Evolutionary conservation across 2,113 vertebrate genomes (phyloP), one percentile per base, ranked within the genome.

Genomic region (Pollachius pollachius): DNA sequence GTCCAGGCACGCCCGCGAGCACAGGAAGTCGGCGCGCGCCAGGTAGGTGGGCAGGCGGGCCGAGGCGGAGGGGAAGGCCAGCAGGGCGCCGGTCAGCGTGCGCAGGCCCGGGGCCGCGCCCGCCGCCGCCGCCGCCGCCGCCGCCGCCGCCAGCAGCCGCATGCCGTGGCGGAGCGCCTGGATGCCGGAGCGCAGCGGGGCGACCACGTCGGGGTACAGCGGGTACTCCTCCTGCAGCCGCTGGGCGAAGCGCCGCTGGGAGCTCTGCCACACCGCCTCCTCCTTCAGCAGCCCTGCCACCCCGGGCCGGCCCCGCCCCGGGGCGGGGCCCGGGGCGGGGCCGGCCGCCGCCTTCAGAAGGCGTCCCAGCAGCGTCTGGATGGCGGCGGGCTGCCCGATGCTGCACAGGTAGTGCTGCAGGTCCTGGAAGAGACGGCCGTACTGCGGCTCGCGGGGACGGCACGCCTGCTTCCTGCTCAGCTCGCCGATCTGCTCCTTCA

Each of bases 401-500:
- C 94, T 98, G 81, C 67, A 92, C 59, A 94, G 79, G 17, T 97
- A 99, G 80, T 97, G 96, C 74, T 95, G 93, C 62, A 95, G 89
- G 65, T 99, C 97, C 85, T 96, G 95, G 77, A 94, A 93, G 2
- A 99, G 91, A 6, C 83, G 88, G 3, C 94, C 92, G 0, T 97
- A 98, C 7, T 89, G 82, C 0, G 95, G 89, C 8, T 88, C 83
- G 15, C 74, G 76, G 1, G 96, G 95, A 2, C 97, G 94, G 67
- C 90, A 96, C 5, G 97, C 97, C 82, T 98, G 97, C 81, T 95
- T 99, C 84, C 94, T 93, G 52, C 93, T 92, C 48, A 98, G 93
- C 19, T 81, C 92, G 0, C 71, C 81, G 41, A 96, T 94, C 76
- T 94, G 90, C 64, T 93, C 92, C 76, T 94, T 95, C 72, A 98